phyloP scores from a whole-genome alignment of 2,888 invertebrate species.

The Subacronicta megacephala region DNA sequence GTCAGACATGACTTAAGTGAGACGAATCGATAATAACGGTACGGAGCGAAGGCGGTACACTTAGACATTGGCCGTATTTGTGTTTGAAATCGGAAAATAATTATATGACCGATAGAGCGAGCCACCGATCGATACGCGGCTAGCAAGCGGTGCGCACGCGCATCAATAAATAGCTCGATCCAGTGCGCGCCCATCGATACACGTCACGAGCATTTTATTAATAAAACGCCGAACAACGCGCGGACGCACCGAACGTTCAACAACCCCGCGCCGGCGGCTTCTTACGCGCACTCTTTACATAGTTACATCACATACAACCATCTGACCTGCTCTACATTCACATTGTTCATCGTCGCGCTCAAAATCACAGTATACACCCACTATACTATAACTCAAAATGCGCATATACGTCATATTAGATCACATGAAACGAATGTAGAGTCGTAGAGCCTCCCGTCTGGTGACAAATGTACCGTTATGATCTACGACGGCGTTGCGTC shows the following conservation, averaged over 20 bases:
- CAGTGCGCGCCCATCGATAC: constrained; percentile 80
- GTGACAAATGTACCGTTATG: constrained; percentile 71
- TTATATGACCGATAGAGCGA: constrained; percentile 56
- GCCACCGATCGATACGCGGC: constrained; percentile 69
- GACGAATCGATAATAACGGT: constrained; percentile 62
- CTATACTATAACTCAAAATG: constrained; percentile 26
- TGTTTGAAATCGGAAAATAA: constrained; percentile 49
- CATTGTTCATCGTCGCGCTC: constrained; percentile 53
- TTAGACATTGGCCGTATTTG: constrained; percentile 50
- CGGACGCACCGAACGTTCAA: constrained; percentile 80
- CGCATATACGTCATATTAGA: constrained; percentile 13
- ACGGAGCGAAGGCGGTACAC: constrained; percentile 51
- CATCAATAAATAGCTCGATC: constrained; percentile 85
- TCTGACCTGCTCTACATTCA: constrained; percentile 65
- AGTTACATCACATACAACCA: constrained; percentile 73
- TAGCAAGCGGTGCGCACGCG: constrained; percentile 72
- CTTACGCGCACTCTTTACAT: constrained; percentile 69
- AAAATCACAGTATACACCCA: constrained; percentile 30
- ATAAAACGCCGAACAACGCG: constrained; percentile 83
- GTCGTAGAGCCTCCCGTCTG: constrained; percentile 61
- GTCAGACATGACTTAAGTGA: constrained; percentile 59
- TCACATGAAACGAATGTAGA: constrained; percentile 52
- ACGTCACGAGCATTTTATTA: constrained; percentile 87
- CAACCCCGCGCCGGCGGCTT: constrained; percentile 78
- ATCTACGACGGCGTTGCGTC: constrained; percentile 66